These are phyloP conservation scores for Autographa gamma DNA, from an alignment of 2,888 invertebrate genomes.

Conservation along the genomic window DNA sequence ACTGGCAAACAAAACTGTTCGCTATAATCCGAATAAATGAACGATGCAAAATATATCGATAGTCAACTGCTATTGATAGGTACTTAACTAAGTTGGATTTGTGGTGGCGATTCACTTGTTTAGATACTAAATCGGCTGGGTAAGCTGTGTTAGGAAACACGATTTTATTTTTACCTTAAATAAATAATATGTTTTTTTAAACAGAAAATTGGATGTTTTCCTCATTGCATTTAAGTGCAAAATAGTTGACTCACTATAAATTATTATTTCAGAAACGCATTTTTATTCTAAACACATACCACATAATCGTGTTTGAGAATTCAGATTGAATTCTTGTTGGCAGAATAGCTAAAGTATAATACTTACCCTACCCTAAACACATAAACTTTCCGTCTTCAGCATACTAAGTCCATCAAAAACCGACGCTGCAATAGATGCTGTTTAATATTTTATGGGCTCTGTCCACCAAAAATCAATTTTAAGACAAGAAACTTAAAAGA, in stretches of 20 bases:
- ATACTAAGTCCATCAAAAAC: slow-evolving; percentile 9
- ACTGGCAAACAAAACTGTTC: slow-evolving; percentile 41
- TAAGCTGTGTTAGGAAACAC: neutral
- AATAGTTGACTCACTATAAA: no score
- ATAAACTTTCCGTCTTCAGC: slow-evolving; percentile 15
- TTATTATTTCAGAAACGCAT: neutral
- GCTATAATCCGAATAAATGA: slow-evolving; percentile 49
- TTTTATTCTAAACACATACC: neutral
- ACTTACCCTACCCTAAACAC: neutral
- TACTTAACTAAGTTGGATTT: neutral
- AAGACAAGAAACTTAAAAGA: slow-evolving; percentile 77
- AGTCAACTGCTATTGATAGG: neutral
- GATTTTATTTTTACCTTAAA: neutral
- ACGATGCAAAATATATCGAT: slow-evolving; percentile 45
- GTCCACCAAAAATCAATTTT: slow-evolving; percentile 79
- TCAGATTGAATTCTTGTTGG: neutral
- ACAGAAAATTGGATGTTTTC: no score
- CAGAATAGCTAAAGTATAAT: neutral
- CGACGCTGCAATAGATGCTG: slow-evolving; percentile 61
- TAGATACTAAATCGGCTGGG: neutral
- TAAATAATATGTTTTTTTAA: no score
- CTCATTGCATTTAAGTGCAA: no score
- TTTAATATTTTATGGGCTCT: slow-evolving; percentile 79
- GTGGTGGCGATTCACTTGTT: neutral
- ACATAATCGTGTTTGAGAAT: neutral